These are phyloP conservation scores for Megastigmus dorsalis DNA, from an alignment of 2,888 invertebrate genomes.

Conservation along the genomic window DNA sequence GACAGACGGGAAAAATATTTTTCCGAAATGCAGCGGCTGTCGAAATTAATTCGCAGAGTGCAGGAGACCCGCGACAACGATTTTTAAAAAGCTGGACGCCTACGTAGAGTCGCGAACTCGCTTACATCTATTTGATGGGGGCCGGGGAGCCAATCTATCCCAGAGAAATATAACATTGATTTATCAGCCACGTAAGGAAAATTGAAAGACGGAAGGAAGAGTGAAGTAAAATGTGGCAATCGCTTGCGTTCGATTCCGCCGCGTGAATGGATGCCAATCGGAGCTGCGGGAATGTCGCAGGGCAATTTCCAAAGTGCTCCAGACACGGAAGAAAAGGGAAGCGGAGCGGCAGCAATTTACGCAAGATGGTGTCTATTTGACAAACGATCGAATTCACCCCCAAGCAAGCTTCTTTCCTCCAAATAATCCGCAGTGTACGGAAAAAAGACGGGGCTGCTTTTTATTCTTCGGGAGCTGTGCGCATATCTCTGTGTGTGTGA, in stretches of 20 bases:
- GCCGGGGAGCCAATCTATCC: too few species aligned
- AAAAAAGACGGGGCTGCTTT: constrained; percentile 37
- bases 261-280: constrained; percentile 58
- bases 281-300: constrained; percentile 47
- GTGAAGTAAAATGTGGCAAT: constrained; percentile 52
- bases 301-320: constrained; percentile 64
- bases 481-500: background rate
- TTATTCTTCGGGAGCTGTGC: constrained; percentile 27
- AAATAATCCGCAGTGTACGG: constrained; percentile 54
- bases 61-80: too few species aligned
- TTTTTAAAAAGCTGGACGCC: too few species aligned
- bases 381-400: constrained; percentile 72
- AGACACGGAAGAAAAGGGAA: constrained; percentile 56
- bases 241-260: constrained; percentile 56
- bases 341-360: constrained; percentile 65
- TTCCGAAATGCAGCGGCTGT: constrained; percentile 2
- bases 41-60: constrained; percentile 8
- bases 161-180: constrained; percentile 9
- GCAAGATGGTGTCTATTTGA: constrained; percentile 71
- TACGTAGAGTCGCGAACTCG: too few species aligned
- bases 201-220: constrained; percentile 45
- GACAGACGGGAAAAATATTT: constrained; percentile 14
- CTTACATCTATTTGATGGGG: too few species aligned
- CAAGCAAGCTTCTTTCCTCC: constrained; percentile 54
- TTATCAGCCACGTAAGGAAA: constrained; percentile 43